Conservation (phyloP, 2,113 vertebrate species). For the Paraplagusia blochii region DNA sequence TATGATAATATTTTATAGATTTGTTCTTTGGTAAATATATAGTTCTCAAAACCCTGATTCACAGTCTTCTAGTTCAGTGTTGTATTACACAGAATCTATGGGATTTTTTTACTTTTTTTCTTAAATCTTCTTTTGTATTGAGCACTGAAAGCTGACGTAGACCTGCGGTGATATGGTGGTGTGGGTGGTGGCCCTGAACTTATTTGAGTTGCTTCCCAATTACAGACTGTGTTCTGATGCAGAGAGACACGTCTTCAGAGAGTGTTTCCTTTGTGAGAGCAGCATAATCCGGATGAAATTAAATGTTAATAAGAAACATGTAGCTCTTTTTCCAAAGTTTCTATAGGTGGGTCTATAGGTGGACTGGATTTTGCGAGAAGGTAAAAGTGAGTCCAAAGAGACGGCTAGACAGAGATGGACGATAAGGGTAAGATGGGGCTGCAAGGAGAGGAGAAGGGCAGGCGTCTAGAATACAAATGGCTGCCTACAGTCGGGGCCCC, state of each 20-base stretch:
- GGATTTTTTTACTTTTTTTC: too few species aligned
- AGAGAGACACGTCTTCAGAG: constrained; percentile 11
- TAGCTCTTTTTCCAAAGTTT: constrained; percentile 4
- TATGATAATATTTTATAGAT: too few species aligned
- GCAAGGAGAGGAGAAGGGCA: constrained; percentile 66
- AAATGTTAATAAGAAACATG: constrained; percentile 49
- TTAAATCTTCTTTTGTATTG: too few species aligned
- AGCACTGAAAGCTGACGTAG: too few species aligned
- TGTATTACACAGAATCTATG: too few species aligned
- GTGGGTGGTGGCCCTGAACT: too few species aligned
- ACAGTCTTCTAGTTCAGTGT: too few species aligned
- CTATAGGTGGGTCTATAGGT: constrained; percentile 33
- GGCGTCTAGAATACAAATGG: constrained; percentile 74
- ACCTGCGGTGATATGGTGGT: too few species aligned
- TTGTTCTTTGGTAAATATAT: too few species aligned
- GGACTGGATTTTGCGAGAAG: constrained; percentile 21
- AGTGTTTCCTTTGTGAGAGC: neutral
- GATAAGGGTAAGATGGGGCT: constrained; percentile 45
- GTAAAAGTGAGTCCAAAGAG: constrained; percentile 22
- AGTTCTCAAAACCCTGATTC: too few species aligned
- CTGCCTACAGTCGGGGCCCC: constrained; percentile 51
- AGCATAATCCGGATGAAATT: constrained; percentile 19
- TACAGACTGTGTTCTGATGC: constrained; percentile 36
- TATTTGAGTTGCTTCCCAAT: too few species aligned
- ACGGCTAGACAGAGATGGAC: constrained; percentile 43